Base-by-base conservation (phyloP, 2,888 invertebrate species). In the Heteromyza rotundicornis region DNA sequence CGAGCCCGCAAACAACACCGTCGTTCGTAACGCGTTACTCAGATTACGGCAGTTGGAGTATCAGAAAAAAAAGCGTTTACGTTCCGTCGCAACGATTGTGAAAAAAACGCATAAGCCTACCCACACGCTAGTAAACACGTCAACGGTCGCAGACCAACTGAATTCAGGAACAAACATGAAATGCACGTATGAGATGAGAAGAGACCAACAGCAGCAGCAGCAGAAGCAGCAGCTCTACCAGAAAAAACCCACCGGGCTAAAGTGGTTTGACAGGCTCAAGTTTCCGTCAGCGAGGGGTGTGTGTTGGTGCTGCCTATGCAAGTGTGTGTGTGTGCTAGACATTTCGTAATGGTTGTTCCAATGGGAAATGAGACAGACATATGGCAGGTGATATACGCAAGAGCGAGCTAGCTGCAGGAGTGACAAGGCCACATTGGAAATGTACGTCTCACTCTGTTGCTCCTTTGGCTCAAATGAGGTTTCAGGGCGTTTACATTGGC, bases 81-180 rank as follows among this genome's bases (percentile, higher is more conserved):
- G n/a, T n/a, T 32, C 32, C 32, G 32, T 32, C 32, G 32, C 32
- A 32, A 12, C 5, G 32, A 32, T 32, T 14, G n/a, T n/a, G 40
- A 47, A 47, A 47, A 47, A 17, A 47, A 17, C 67, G 71, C 64
- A 68, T 63, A 64, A 62, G 60, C 65, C 64, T 59, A 64, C 66
- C 57, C 66, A 67, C 22, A 62, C 65, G 47, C 61, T 65, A 70
- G 71, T 70, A 76, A 72, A 69, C 78, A 75, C 80, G 79, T 72
- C 81, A 82, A 82, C 82, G 80, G 82, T 80, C 80, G 76, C 77
- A 77, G 77, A 80, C 80, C 80, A 80, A 83, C 82, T 83, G 79
- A 83, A 71, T 67, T 68, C 66, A 74, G 52, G 35, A 49, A 62
- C 36, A 22, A 57, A 50, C 52, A 54, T 57, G 60, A 69, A 68